phyloP scores from a whole-genome alignment of 2,888 invertebrate genomes.

The Erebia aethiops region DNA sequence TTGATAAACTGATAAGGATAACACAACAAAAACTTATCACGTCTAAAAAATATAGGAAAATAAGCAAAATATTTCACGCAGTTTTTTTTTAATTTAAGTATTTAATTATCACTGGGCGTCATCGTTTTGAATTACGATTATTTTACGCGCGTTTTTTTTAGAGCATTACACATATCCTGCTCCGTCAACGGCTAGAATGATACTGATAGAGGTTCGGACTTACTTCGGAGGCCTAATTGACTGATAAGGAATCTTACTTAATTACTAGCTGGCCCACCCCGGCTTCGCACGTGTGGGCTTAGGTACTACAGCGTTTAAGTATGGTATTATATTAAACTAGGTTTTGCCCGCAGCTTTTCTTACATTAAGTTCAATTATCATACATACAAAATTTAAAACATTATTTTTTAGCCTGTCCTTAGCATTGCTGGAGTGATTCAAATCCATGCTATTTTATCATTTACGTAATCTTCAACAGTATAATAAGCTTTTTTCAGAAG shows the following conservation, averaged over 20 bases:
- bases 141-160: neutral
- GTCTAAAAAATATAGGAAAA: neutral
- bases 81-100: neutral
- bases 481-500: too few species aligned
- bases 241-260: conserved; percentile 2
- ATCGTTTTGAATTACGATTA: neutral
- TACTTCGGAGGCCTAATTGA: neutral
- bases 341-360: too few species aligned
- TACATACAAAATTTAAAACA: too few species aligned
- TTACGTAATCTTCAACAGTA: too few species aligned
- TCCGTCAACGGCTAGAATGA: neutral
- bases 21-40: neutral
- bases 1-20: neutral
- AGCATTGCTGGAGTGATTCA: too few species aligned
- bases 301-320: too few species aligned
- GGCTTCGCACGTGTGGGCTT: too few species aligned
- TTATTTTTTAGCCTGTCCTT: too few species aligned
- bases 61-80: too few species aligned
- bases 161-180: neutral
- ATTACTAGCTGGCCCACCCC: neutral
- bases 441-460: too few species aligned
- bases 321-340: too few species aligned
- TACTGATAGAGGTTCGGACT: neutral
- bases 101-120: neutral
- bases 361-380: too few species aligned